phyloP scores from a whole-genome alignment of 2,113 vertebrate species.

The Cyprinodon tularosa region DNA sequence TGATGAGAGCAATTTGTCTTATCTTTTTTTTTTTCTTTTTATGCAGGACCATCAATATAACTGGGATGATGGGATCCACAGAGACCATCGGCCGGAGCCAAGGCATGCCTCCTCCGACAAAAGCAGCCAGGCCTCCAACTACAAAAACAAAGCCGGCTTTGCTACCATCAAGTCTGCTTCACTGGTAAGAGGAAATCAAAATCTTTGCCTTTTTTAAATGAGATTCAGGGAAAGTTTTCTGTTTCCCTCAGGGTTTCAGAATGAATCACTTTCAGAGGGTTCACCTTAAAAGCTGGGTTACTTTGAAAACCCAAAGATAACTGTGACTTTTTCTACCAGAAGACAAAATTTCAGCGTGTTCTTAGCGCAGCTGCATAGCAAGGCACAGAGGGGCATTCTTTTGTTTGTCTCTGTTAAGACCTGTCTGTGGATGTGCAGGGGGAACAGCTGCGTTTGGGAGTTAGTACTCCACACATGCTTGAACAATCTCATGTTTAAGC shows the following conservation, averaged over 20 bases:
- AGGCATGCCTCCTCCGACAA: constrained; percentile 90
- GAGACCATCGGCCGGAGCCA: constrained; percentile 90
- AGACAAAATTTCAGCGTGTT: constrained; percentile 1
- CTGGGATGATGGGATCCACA: constrained; percentile 93
- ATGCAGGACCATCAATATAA: constrained; percentile 93
- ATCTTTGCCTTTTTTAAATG: background rate
- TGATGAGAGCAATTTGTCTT: background rate
- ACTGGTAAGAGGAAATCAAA: constrained; percentile 84
- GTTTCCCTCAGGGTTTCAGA: background rate
- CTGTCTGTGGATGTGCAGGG: constrained; percentile 4
- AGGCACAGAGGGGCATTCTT: background rate
- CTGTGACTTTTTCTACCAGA: background rate
- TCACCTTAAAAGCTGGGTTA: background rate
- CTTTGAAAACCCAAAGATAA: background rate
- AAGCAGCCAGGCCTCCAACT: constrained; percentile 93
- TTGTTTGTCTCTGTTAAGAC: background rate
- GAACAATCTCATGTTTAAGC: background rate
- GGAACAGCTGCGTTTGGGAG: background rate
- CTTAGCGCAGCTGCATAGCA: background rate
- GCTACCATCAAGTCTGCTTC: constrained; percentile 99
- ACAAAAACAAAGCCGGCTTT: constrained; percentile 95
- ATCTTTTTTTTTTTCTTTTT: constrained; percentile 42
- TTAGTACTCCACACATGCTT: background rate
- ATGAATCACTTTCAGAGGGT: background rate
- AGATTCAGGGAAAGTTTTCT: background rate